Evolutionary conservation across 2,888 invertebrate genomes (phyloP), one percentile per base, ranked within the genome.

Genomic region (Dendrolimus houi): DNA sequence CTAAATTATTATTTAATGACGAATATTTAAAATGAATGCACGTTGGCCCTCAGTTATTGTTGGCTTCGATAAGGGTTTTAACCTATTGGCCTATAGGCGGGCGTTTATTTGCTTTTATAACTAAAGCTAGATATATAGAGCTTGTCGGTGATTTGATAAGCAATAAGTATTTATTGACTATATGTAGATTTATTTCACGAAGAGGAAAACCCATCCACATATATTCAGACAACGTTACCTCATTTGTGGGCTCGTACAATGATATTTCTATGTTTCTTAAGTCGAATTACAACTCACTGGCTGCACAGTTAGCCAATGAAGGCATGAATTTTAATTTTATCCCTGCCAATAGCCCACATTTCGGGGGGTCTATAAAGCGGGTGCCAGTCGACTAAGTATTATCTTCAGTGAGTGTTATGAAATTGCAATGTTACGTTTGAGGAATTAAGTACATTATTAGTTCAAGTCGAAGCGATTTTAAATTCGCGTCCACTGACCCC

Each of bases 241-340:
- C 65, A 17, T 68, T 68, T 54, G 64, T 65, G 3, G 67, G 68
- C 2, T 66, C 60, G 10, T 54, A 54, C 40, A 58, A 58, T 41
- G 58, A 60, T 8, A 13, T 60, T 10, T 56, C 53, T 2, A 56
- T 52, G 42, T 57, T 59, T 13, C 17, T 61, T 9, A 54, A 59
- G 41, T 1, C 10, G 6, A 56, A 56, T 53, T 58, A 55, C 42
- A 53, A 56, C 52, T 60, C 59, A 1, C 29, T 62, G 13, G 52
- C 47, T 29, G 58, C 59, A 9, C 12, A 12, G n/a, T 29, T 52
- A 10, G 52, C 60, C 6, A 57, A 58, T 17, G 61, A 63, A 47
- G 54, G 41, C 7, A 55, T 59, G 13, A 57, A 55, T 2, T 61
- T 61, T 14, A 54, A 60, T 17, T 61, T 63, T 54, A 59, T 60